These are phyloP conservation scores for Sepioteuthis lessoniana DNA, from an alignment of 2,888 invertebrate species.

Conservation along the genomic window DNA sequence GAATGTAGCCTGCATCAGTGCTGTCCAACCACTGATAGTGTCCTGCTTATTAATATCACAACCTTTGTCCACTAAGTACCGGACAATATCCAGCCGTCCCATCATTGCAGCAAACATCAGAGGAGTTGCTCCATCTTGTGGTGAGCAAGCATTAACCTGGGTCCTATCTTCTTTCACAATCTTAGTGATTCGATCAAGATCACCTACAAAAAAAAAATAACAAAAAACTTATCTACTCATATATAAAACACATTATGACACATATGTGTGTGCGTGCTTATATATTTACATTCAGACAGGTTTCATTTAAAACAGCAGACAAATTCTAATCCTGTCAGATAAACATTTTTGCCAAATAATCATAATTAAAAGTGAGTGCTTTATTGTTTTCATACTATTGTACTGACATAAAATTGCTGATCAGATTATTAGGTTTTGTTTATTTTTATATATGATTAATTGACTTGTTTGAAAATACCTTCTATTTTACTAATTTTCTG, in stretches of 20 bases:
- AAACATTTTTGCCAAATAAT: too few relatives aligned
- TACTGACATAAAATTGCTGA: too few relatives aligned
- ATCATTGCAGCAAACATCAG: constrained; percentile 76
- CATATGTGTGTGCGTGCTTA: too few relatives aligned
- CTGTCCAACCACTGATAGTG: constrained; percentile 75
- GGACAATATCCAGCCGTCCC: constrained; percentile 73
- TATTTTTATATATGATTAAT: too few relatives aligned
- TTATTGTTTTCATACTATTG: too few relatives aligned
- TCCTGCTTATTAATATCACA: constrained; percentile 76
- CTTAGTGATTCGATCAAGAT: constrained; percentile 67
- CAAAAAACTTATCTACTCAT: not conserved
- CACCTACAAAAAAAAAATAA: constrained; percentile 62
- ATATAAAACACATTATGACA: not conserved
- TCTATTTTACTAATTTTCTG: too few relatives aligned
- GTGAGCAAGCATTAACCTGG: constrained; percentile 70
- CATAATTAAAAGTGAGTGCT: too few relatives aligned
- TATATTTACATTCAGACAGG: too few relatives aligned
- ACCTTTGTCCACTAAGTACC: constrained; percentile 72
- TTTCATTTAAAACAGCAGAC: too few relatives aligned
- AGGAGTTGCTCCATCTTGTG: constrained; percentile 75
- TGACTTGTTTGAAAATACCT: too few relatives aligned
- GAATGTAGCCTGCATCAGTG: constrained; percentile 76
- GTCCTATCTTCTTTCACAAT: constrained; percentile 71
- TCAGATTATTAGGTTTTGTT: too few relatives aligned
- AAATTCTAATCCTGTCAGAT: too few relatives aligned